Conservation (phyloP, 2,113 vertebrate species). For the Brachirus orientalis region DNA sequence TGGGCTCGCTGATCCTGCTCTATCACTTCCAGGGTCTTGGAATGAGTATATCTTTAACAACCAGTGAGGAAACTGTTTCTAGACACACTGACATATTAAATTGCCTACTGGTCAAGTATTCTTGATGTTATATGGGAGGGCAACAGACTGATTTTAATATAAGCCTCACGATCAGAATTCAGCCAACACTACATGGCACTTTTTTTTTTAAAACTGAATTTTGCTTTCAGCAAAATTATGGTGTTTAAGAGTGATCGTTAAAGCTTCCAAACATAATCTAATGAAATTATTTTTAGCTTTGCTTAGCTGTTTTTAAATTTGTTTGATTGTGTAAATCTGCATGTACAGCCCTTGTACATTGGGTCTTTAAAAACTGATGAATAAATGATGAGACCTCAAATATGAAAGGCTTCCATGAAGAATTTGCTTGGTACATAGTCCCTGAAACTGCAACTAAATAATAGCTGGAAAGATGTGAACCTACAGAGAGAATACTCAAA, state of each 20-base stretch:
- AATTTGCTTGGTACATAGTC: slow-evolving; percentile 29
- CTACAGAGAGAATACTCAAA: too few species aligned
- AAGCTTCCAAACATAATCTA: neutral
- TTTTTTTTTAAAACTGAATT: neutral
- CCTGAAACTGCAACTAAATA: slow-evolving; percentile 5
- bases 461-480: slow-evolving; percentile 4
- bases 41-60: slow-evolving; percentile 54
- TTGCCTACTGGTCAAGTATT: slow-evolving; percentile 21
- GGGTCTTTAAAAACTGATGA: too few species aligned
- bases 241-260: neutral
- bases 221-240: neutral
- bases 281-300: neutral
- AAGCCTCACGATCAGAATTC: slow-evolving; percentile 6
- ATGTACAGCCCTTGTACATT: too few species aligned
- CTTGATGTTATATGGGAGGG: slow-evolving; percentile 17
- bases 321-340: slow-evolving; percentile 21
- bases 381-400: slow-evolving; percentile 57
- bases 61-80: slow-evolving; percentile 43
- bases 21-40: slow-evolving; percentile 64
- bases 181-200: neutral
- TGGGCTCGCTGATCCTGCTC: slow-evolving; percentile 66
- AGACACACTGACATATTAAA: slow-evolving; percentile 4
- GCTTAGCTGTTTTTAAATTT: neutral
- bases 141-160: neutral
- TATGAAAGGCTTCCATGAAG: slow-evolving; percentile 31